Base-by-base conservation (phyloP, 2,888 invertebrate genomes). In the Meta bourneti region DNA sequence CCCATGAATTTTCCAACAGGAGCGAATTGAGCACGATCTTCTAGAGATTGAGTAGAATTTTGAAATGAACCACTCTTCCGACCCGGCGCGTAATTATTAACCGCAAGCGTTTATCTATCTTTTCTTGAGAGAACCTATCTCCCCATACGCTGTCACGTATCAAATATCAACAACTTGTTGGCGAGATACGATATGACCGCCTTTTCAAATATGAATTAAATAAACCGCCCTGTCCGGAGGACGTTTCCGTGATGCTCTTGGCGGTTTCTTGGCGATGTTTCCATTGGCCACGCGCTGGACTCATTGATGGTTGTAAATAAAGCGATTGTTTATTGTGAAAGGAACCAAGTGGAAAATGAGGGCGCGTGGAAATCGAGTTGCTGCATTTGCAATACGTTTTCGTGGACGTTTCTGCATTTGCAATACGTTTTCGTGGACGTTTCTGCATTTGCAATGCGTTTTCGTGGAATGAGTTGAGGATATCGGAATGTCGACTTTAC, bases 1-100 rank as follows among this genome's bases (percentile, higher is more conserved):
- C 91, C 91, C 91, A 91, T 91, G 86, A 81, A 91, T 71, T 91
- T 90, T 91, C 75, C 75, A 91, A 86, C 90, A 86, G 75, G 70
- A 89, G 70, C 77, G 52, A 51, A 61, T 81, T 70, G 70, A 61
- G 61, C 11, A 16, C 61, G 16, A 61, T 49, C 49, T 54, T 77
- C 81, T 49, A 52, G 19, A 51, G 75, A 82, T 54, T 69, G 20
- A 51, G 61, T 34, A 69, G 52, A 77, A 80, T 16, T 81, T 19
- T 13, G 70, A 86, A 91, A 91, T 86, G 86, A 91, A 71, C 77
- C 7, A 49, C 48, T 81, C 71, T 19, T 13, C 7, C 79, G 51
- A 4, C 20, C 81, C 52, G 69, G 48, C 48, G 80, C 51, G 69
- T 91, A 85, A 91, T 34, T 34, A 34, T 34, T 85, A 85, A 81